Conservation (phyloP, 2,888 invertebrate species). For the Trichogramma dendrolimi region DNA sequence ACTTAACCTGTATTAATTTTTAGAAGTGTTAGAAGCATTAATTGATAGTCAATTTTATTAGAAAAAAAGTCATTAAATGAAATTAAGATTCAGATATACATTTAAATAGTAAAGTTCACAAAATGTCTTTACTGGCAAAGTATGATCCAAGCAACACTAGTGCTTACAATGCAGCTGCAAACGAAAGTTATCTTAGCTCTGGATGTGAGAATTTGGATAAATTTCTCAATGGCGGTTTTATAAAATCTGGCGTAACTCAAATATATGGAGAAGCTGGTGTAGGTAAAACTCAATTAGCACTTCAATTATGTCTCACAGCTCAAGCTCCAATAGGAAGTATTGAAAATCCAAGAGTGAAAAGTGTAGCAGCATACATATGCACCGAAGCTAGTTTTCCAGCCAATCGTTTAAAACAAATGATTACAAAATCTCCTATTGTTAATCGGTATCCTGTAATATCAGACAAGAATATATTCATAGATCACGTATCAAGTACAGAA, state of each 20-base stretch:
- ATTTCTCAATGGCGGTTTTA: constrained; percentile 65
- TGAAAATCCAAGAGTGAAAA: not conserved
- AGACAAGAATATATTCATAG: constrained; percentile 63
- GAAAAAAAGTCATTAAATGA: too few relatives aligned
- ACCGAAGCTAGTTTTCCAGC: constrained; percentile 77
- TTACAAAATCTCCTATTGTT: constrained; percentile 45
- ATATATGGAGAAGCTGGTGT: constrained; percentile 75
- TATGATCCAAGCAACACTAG: too few relatives aligned
- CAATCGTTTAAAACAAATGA: constrained; percentile 61
- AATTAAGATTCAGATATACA: too few relatives aligned
- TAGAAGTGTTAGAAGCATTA: too few relatives aligned
- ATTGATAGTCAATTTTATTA: too few relatives aligned
- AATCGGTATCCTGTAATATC: constrained; percentile 41
- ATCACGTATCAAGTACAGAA: constrained; percentile 58
- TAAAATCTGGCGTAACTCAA: constrained; percentile 68
- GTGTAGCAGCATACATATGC: constrained; percentile 64
- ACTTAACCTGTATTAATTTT: too few relatives aligned
- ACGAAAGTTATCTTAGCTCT: constrained; percentile 40
- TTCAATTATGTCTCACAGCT: constrained; percentile 66
- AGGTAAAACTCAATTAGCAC: constrained; percentile 77
- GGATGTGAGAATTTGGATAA: constrained; percentile 63
- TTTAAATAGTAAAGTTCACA: too few relatives aligned
- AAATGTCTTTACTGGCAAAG: too few relatives aligned
- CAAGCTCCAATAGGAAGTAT: constrained; percentile 58
- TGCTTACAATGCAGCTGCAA: not conserved